Conservation (phyloP, 2,888 invertebrate genomes). For the Yponomeuta cagnagella region DNA sequence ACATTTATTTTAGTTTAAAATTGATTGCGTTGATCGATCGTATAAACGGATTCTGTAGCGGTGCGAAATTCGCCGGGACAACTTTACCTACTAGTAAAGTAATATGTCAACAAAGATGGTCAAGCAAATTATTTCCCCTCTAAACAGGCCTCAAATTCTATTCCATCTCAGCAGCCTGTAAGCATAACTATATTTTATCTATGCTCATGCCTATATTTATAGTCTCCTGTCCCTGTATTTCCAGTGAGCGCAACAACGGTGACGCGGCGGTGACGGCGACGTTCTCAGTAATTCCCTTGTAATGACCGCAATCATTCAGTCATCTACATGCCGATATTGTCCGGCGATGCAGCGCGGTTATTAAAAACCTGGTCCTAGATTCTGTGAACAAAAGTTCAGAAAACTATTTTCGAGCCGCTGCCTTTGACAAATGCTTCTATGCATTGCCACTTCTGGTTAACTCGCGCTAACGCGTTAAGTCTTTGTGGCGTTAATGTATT, state of each 20-base stretch:
- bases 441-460: too few relatives aligned
- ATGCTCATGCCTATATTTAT: neutral
- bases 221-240: neutral
- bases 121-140: neutral
- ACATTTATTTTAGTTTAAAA: too few relatives aligned
- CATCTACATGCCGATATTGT: constrained; percentile 59
- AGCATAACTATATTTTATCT: neutral
- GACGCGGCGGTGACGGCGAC: constrained; percentile 20
- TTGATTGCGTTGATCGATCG: too few relatives aligned
- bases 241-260: neutral
- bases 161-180: neutral
- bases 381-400: neutral
- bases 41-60: too few relatives aligned
- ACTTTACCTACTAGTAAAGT: too few relatives aligned
- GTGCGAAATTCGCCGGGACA: too few relatives aligned
- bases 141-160: neutral
- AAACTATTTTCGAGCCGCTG: neutral
- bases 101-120: neutral
- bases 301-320: constrained; percentile 72
- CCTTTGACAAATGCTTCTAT: too few relatives aligned
- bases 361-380: neutral
- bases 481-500: too few relatives aligned
- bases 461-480: too few relatives aligned
- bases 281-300: constrained; percentile 37
- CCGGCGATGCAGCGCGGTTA: constrained; percentile 27